These are phyloP conservation scores for Camponotus pennsylvanicus DNA, from an alignment of 1,140 invertebrate species.

Conservation along the genomic window DNA sequence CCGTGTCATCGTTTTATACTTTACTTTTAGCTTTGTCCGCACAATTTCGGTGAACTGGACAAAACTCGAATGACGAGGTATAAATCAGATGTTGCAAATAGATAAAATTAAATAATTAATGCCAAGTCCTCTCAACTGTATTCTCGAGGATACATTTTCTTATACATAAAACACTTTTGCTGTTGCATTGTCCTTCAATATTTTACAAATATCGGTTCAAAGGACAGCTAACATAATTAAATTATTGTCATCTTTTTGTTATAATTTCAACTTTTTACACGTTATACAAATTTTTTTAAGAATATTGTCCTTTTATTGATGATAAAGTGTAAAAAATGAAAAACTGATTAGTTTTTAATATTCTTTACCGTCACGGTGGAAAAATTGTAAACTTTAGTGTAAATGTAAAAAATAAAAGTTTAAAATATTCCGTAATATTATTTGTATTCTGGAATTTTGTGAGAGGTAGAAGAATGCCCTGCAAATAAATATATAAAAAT, in stretches of 20 bases:
- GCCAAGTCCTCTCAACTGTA: background rate
- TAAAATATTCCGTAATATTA: background rate
- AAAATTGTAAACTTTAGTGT: background rate
- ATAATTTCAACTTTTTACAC: background rate
- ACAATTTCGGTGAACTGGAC: slow-evolving; percentile 24
- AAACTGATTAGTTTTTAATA: background rate
- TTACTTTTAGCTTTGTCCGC: slow-evolving; percentile 18
- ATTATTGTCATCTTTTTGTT: background rate
- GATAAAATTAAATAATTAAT: slow-evolving; percentile 1
- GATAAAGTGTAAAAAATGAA: background rate
- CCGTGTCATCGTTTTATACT: background rate
- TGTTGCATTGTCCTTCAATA: background rate
- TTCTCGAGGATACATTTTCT: background rate
- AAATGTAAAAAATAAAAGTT: background rate
- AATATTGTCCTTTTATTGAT: background rate
- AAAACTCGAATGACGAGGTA: slow-evolving; percentile 48
- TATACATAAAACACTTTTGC: background rate
- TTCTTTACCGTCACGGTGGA: background rate
- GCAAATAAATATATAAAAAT: background rate
- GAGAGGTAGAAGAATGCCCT: background rate
- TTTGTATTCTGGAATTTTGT: background rate
- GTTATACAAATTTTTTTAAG: background rate
- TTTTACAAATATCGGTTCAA: background rate
- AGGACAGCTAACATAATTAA: background rate
- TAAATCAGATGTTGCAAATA: slow-evolving; percentile 12